These are phyloP conservation scores for Proales similis DNA, from an alignment of 1,140 invertebrate genomes.

Conservation along the genomic window DNA sequence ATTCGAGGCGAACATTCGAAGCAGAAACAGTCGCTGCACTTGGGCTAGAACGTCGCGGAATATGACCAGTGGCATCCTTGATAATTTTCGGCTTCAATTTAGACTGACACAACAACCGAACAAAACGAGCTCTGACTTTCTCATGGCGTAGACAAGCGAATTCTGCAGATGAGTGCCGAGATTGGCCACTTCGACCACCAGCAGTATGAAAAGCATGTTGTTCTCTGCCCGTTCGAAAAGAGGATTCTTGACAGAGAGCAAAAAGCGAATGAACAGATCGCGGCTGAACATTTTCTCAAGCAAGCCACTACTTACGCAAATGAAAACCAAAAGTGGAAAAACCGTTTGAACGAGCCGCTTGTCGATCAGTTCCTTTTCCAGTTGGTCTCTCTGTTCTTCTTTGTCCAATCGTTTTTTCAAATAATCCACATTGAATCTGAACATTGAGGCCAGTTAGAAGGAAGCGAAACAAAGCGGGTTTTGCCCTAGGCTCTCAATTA, in stretches of 20 bases:
- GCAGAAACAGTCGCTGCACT: slow-evolving; percentile 12
- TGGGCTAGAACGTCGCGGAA: slow-evolving; percentile 30
- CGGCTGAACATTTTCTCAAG: background rate
- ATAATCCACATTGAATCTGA: background rate
- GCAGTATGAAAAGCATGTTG: slow-evolving; percentile 9
- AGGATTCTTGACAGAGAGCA: slow-evolving; percentile 7
- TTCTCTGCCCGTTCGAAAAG: slow-evolving; percentile 13
- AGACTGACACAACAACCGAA: too few species aligned
- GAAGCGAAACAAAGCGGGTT: background rate
- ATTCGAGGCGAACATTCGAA: background rate
- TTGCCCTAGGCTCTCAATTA: background rate
- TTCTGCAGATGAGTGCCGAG: slow-evolving; percentile 16
- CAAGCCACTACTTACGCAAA: background rate
- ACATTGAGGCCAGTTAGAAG: background rate
- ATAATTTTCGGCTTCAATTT: too few species aligned
- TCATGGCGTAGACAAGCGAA: slow-evolving; percentile 11
- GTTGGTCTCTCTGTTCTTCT: background rate
- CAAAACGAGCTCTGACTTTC: slow-evolving; percentile 6
- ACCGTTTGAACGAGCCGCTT: slow-evolving; percentile 5
- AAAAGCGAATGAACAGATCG: too few species aligned
- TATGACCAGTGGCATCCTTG: slow-evolving; percentile 22
- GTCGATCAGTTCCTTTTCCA: background rate
- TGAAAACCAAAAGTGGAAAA: background rate
- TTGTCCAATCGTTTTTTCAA: slow-evolving; percentile 4
- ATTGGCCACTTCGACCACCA: slow-evolving; percentile 11